Evolutionary conservation across 2,797 vertebrate genomes (phyloP).

Genomic region (Borostomias antarcticus): DNA sequence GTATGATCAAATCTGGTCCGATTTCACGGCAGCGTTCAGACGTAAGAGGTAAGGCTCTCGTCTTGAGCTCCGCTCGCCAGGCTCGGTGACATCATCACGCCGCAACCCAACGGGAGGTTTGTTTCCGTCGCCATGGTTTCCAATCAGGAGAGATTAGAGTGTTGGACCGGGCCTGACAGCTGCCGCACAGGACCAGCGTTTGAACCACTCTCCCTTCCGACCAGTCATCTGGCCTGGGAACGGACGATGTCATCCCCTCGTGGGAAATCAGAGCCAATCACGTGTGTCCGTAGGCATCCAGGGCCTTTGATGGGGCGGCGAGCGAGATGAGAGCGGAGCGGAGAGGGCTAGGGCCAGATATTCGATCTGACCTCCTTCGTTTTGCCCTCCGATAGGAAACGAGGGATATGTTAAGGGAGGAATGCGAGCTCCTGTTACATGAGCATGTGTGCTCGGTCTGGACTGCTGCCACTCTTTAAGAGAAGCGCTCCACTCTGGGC

Average conservation of each 20-base stretch:
- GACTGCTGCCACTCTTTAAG: no score
- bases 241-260: background rate
- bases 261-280: background rate
- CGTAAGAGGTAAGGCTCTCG: no score
- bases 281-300: background rate
- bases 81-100: background rate
- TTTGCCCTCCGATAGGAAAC: conserved; percentile 5
- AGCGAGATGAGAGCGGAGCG: background rate
- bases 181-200: background rate
- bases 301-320: background rate
- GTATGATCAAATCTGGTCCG: no score
- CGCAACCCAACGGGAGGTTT: background rate
- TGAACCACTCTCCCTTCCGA: background rate
- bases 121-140: background rate
- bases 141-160: conserved; percentile 1
- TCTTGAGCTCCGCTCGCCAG: background rate
- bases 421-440: background rate
- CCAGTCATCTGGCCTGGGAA: background rate
- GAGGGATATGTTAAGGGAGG: background rate
- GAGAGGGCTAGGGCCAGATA: background rate
- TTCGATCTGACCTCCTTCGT: background rate
- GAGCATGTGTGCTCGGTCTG: background rate
- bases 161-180: background rate
- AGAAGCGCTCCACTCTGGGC: no score
- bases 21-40: no score